phyloP scores from a whole-genome alignment of 2,113 vertebrate species.

The Cromileptes altivelis region DNA sequence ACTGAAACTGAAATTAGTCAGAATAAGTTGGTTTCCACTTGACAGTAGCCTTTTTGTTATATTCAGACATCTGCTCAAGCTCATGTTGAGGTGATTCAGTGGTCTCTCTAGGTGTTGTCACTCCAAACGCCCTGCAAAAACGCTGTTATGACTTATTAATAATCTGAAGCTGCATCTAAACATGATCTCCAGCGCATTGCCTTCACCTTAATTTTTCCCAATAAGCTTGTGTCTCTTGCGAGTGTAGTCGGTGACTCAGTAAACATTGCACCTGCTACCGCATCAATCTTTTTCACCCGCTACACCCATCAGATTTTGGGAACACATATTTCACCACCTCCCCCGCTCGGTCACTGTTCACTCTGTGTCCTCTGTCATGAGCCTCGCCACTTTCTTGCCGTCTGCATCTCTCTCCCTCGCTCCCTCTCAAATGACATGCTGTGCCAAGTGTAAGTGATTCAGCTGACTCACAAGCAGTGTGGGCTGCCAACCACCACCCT shows the following conservation, averaged over 20 bases:
- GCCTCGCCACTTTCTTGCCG: slow-evolving; percentile 22
- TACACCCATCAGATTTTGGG: slow-evolving; percentile 45
- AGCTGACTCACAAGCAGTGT: slow-evolving; percentile 80
- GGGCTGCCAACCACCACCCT: slow-evolving; percentile 69
- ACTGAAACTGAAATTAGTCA: neutral
- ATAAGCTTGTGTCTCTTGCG: slow-evolving; percentile 2
- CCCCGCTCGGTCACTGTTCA: slow-evolving; percentile 19
- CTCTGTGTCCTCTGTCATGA: slow-evolving; percentile 43
- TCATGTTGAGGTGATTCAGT: neutral
- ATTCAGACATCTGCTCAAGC: neutral
- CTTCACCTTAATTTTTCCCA: neutral
- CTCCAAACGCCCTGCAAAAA: neutral
- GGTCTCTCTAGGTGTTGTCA: neutral
- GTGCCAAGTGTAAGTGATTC: slow-evolving; percentile 76
- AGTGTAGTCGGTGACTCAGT: slow-evolving; percentile 13
- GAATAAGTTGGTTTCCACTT: neutral
- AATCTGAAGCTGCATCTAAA: neutral
- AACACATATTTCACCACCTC: slow-evolving; percentile 50
- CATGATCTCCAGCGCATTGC: neutral
- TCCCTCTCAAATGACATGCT: slow-evolving; percentile 67
- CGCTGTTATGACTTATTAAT: neutral
- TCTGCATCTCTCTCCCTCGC: slow-evolving; percentile 17
- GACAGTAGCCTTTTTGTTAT: neutral
- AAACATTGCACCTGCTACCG: slow-evolving; percentile 40
- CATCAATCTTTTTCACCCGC: slow-evolving; percentile 48